Conservation (phyloP, 2,113 vertebrate species). For the Passer montanus region DNA sequence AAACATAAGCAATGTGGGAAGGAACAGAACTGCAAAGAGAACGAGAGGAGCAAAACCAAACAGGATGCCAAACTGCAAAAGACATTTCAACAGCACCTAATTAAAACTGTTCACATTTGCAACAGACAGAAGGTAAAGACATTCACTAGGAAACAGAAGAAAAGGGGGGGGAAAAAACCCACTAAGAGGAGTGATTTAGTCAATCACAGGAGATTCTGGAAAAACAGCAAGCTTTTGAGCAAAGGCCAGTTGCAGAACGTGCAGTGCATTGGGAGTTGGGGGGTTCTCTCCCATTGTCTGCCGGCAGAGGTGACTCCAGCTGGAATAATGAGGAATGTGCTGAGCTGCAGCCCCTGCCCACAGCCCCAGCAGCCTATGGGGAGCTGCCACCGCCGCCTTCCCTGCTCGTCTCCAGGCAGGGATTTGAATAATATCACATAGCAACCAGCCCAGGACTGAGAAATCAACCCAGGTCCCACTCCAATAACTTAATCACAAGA, state of each 20-base stretch:
- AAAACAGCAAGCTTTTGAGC: slow-evolving; percentile 23
- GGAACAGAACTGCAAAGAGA: slow-evolving; percentile 65
- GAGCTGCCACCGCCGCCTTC: not conserved
- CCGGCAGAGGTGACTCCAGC: not conserved
- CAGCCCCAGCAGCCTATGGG: not conserved
- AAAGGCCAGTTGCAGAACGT: not conserved
- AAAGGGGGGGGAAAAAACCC: rapidly evolving
- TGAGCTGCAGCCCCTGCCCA: not conserved
- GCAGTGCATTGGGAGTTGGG: not conserved
- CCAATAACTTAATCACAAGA: not conserved
- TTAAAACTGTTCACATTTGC: slow-evolving; percentile 67
- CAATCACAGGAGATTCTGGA: slow-evolving; percentile 24
- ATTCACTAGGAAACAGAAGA: slow-evolving; percentile 40
- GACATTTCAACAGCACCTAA: slow-evolving; percentile 66
- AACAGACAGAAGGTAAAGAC: slow-evolving; percentile 63
- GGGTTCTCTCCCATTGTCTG: not conserved
- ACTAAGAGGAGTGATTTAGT: slow-evolving; percentile 10
- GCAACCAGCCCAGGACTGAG: slow-evolving; percentile 28
- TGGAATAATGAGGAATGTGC: not conserved
- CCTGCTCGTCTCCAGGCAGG: not conserved
- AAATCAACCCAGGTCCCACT: slow-evolving; percentile 2
- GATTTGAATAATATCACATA: slow-evolving; percentile 32
- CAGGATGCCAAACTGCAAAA: slow-evolving; percentile 62
- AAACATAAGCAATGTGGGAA: slow-evolving; percentile 71
- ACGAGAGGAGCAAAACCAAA: slow-evolving; percentile 35